phyloP scores from a whole-genome alignment of 2,888 invertebrate genomes.

The Seira ritae region DNA sequence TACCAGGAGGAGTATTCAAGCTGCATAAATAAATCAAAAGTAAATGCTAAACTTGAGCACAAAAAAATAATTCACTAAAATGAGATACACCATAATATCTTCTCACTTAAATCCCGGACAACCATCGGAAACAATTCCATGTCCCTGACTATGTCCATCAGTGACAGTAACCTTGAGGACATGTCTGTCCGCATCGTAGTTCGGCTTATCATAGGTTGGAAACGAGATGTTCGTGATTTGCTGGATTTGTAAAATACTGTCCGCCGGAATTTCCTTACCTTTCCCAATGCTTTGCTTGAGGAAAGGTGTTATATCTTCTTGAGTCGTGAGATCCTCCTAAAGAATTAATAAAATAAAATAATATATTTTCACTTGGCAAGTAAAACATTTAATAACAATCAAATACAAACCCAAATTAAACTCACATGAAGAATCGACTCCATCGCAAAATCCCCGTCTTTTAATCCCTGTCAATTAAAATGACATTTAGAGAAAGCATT shows the following conservation, averaged over 20 bases:
- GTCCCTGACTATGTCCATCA: constrained; percentile 67
- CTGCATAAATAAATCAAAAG: constrained; percentile 20
- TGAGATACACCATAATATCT: not conserved
- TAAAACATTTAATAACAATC: not conserved
- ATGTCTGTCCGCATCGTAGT: constrained; percentile 63
- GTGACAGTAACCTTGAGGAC: constrained; percentile 67
- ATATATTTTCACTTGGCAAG: constrained; percentile 4
- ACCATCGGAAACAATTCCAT: constrained; percentile 57
- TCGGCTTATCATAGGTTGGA: constrained; percentile 67
- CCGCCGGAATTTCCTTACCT: constrained; percentile 60
- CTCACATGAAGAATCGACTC: constrained; percentile 20
- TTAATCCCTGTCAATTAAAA: not conserved
- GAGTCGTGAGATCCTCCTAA: constrained; percentile 66
- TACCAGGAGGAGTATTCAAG: constrained; percentile 65
- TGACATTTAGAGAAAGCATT: constrained; percentile 14
- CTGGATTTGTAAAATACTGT: constrained; percentile 67
- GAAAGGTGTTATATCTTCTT: constrained; percentile 54
- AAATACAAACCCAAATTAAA: not conserved
- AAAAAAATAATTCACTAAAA: not conserved
- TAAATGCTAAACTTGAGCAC: not conserved
- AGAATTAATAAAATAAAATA: not conserved
- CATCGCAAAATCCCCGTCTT: not conserved
- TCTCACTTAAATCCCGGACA: constrained; percentile 62
- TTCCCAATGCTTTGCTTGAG: constrained; percentile 61
- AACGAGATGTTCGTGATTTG: constrained; percentile 66